Evolutionary conservation across 1,140 invertebrate genomes (phyloP), one percentile per base, ranked within the genome.

Genomic region (Danaus melanippus): DNA sequence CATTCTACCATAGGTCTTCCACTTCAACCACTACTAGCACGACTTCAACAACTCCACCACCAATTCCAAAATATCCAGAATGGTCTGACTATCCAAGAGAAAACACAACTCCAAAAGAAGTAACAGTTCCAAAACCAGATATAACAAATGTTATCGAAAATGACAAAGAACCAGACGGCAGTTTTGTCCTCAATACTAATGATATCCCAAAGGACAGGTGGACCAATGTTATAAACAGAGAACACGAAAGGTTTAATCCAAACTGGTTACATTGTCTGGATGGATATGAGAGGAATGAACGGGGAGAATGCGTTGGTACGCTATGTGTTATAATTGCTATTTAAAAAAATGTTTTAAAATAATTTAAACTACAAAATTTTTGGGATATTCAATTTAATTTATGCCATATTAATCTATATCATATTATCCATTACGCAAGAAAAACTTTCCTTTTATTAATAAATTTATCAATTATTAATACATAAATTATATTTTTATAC

Each of bases 301-400:
- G 46, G 41, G 79, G 79, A 12, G 69, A 82, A 49, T 86, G 83
- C 64, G 71, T 83, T 52, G 83, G 83, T 86, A 61, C 76, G 76
- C 61, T 41, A 55, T 46, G 12, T 21, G 21, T 17, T 11, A 40
- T 12, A 12, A 12, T 50, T 32, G n/a, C n/a, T n/a, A n/a, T n/a
- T n/a, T n/a, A n/a, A n/a, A n/a, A n/a, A n/a, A n/a, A n/a, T n/a
- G n/a, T n/a, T n/a, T n/a, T n/a, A n/a, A n/a, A 32, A 32, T 32
- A 32, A 32, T 32, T 32, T 32, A 32, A 32, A 32, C 21, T 32
- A 32, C 21, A 7, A 32, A 32, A 5, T 4, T 32, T 32, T 32
- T 32, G 2, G 21, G 21, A 32, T 32, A 32, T 32, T 32, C 21
- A 32, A 32, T 32, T 32, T 32, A 32, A 32, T 32, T 32, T 32